Evolutionary conservation across 2,113 vertebrate genomes (phyloP).

Genomic region (Neolamprologus fasciatus): DNA sequence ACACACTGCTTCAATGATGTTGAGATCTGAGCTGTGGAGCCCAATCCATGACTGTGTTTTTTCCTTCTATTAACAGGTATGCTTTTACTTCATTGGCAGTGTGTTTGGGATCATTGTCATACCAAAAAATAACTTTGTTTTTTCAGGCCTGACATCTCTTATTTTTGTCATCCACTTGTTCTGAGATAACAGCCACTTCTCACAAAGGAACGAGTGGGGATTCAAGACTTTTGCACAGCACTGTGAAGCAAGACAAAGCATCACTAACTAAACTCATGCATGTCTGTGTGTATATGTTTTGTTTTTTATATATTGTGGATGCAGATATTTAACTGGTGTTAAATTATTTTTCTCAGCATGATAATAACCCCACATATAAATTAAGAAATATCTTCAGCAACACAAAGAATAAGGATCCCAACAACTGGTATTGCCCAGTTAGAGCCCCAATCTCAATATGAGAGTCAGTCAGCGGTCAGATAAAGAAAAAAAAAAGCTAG

Average conservation of each 20-base stretch:
- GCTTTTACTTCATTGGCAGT: neutral
- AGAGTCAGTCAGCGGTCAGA: neutral
- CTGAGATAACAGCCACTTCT: neutral
- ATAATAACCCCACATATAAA: neutral
- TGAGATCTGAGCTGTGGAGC: rapidly evolving
- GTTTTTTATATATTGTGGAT: rapidly evolving
- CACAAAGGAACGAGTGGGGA: neutral
- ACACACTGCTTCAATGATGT: neutral
- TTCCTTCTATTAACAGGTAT: rapidly evolving
- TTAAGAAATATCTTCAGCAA: neutral
- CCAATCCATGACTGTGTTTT: neutral
- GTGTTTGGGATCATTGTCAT: neutral
- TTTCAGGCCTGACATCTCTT: neutral
- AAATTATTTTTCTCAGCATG: neutral
- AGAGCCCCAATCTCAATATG: neutral
- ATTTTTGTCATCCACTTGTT: neutral
- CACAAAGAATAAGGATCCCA: neutral
- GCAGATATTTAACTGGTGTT: neutral
- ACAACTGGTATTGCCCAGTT: neutral
- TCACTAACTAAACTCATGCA: neutral
- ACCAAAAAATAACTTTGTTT: no score
- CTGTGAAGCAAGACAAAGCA: neutral
- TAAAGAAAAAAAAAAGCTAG: neutral
- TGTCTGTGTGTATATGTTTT: neutral
- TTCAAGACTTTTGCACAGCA: neutral